phyloP scores from a whole-genome alignment of 1,140 invertebrate genomes.

The Anoplophora glabripennis region DNA sequence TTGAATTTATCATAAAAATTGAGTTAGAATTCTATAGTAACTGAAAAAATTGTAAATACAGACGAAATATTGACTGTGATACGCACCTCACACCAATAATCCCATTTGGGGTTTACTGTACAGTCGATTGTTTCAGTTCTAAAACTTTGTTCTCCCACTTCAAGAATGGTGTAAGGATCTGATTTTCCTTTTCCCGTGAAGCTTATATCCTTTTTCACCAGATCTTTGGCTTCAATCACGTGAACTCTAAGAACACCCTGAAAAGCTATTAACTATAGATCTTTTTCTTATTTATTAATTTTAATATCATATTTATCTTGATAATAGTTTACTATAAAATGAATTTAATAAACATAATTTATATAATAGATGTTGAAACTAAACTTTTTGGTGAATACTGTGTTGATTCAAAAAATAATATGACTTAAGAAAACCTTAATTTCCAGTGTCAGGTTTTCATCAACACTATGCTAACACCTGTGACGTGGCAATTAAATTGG shows the following conservation, averaged over 20 bases:
- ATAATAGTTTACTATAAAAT: too few relatives aligned
- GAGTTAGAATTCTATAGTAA: background rate
- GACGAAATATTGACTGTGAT: background rate
- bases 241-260: slow-evolving; percentile 82
- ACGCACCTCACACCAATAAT: slow-evolving; percentile 85
- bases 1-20: background rate
- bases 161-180: slow-evolving; percentile 88
- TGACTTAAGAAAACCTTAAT: too few relatives aligned
- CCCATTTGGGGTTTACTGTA: slow-evolving; percentile 91
- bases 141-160: slow-evolving; percentile 83
- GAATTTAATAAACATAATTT: too few relatives aligned
- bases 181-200: slow-evolving; percentile 92
- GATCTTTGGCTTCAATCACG: slow-evolving; percentile 86
- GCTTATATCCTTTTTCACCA: slow-evolving; percentile 88
- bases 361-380: too few relatives aligned
- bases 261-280: too few relatives aligned
- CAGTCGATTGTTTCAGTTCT: slow-evolving; percentile 86
- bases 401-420: too few relatives aligned
- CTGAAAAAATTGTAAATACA: background rate
- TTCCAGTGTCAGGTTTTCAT: too few relatives aligned
- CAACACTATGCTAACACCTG: too few relatives aligned
- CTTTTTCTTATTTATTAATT: too few relatives aligned
- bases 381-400: too few relatives aligned
- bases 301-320: too few relatives aligned
- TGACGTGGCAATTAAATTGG: too few relatives aligned